These are phyloP conservation scores for Aricia artaxerxes DNA, from an alignment of 2,888 invertebrate species.

Conservation along the genomic window DNA sequence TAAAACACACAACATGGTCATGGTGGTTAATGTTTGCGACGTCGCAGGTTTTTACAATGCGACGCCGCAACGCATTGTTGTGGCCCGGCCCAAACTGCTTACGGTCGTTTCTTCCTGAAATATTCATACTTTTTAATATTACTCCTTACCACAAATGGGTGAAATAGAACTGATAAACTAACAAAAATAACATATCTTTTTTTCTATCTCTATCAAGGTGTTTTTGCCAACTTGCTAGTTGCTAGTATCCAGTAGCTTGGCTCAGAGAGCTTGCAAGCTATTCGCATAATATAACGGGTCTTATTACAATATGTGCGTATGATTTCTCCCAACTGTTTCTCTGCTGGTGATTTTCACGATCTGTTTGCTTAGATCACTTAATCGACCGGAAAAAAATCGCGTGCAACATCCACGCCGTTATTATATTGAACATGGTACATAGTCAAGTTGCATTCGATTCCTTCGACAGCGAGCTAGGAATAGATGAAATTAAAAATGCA, in stretches of 20 bases:
- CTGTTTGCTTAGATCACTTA: constrained; percentile 1
- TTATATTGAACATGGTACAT: neutral
- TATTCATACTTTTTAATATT: no score
- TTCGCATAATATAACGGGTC: neutral
- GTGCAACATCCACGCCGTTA: neutral
- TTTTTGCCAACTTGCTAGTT: neutral
- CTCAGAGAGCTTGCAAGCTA: neutral
- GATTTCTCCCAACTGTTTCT: constrained; percentile 23
- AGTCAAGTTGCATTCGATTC: neutral
- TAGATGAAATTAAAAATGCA: no score
- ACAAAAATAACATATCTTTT: no score
- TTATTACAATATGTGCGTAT: constrained; percentile 7
- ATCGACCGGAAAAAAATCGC: constrained; percentile 11
- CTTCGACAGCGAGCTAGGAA: neutral
- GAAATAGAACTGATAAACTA: no score
- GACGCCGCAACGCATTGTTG: no score
- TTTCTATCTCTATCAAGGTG: neutral
- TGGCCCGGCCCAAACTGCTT: no score
- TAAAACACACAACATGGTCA: no score
- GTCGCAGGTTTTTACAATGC: no score
- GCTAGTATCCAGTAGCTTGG: neutral
- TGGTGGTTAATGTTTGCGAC: no score
- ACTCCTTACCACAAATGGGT: no score
- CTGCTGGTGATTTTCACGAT: constrained; percentile 23
- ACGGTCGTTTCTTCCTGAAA: no score